Conservation (phyloP, 1,140 invertebrate species). For the Bombyx mandarina region DNA sequence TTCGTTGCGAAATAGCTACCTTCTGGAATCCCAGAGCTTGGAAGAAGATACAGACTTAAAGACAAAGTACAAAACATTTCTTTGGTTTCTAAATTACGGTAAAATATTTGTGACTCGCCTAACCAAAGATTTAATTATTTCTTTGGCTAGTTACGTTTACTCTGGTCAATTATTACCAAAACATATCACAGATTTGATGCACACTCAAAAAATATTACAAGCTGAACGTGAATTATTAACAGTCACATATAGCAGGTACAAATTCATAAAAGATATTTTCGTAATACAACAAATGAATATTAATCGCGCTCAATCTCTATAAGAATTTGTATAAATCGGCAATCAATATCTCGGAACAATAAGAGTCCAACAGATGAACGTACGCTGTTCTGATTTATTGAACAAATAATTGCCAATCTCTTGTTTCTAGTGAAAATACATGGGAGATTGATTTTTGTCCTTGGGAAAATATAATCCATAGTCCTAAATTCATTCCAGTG, state of each 20-base stretch:
- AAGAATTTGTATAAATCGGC: no score
- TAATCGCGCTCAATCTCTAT: no score
- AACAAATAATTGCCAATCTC: no score
- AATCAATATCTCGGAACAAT: no score
- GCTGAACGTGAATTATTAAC: conserved; percentile 25
- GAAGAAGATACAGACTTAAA: not conserved
- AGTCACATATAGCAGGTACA: conserved; percentile 28
- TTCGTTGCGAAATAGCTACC: conserved; percentile 11
- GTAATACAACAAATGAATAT: no score
- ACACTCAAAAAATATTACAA: conserved; percentile 27
- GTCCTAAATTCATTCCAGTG: no score
- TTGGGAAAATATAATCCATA: no score
- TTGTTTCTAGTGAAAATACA: no score
- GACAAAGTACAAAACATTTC: conserved; percentile 49
- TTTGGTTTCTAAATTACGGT: conserved; percentile 38
- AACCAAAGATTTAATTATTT: conserved; percentile 38
- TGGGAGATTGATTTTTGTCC: no score
- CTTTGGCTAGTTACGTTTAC: conserved; percentile 24
- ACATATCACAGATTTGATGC: conserved; percentile 37
- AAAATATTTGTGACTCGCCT: conserved; percentile 43
- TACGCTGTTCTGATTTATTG: no score
- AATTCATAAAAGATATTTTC: conserved; percentile 14
- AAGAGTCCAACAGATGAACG: no score
- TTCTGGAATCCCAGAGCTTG: conserved; percentile 11
- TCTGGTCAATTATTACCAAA: conserved; percentile 28